Base-by-base conservation (phyloP, 2,888 invertebrate genomes). In the Stenodera caucasica region DNA sequence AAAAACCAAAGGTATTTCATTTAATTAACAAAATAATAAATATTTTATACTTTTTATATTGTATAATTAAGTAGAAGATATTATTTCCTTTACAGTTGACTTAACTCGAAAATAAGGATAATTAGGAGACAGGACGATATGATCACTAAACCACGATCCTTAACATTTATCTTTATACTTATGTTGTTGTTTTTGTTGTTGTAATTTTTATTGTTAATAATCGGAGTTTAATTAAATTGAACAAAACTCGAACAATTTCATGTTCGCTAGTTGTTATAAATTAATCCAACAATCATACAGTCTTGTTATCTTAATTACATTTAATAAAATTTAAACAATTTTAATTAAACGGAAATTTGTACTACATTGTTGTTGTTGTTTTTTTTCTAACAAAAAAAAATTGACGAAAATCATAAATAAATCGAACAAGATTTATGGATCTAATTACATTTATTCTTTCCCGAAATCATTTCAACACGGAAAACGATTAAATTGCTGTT, bases 71-170 rank as follows among this genome's bases (percentile, higher is more conserved):
- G 2, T 21, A 21, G 15, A 45, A 45, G 45, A 21, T 45, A 45
- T 45, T 14, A 45, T 45, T 45, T 45, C 45, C 45, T 45, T 45
- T 45, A 45, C 40, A 45, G 40, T 45, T 45, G 40, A 45, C 45
- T 45, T 2, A 21, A 21, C 45, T 45, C 21, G 45, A 12, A 45
- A 45, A 45, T 45, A 12, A 11, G 9, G 18, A 45, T 45, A 45
- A 45, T 45, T 45, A 45, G 45, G 15, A 45, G 21, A 40, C 15
- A 21, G 18, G 11, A 45, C 9, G 45, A 45, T 45, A 45, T 45
- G 45, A 45, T 21, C 45, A 21, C 45, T 1, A 45, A 1, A 35
- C 2, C 14, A 35, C 35, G n/a, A 33, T 35, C 6, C 37, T 6
- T 9, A 2, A 18, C 15, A 40, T n/a, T n/a, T n/a, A n/a, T n/a